These are phyloP conservation scores for Synanthedon andrenaeformis DNA, from an alignment of 2,888 invertebrate genomes.

Conservation along the genomic window DNA sequence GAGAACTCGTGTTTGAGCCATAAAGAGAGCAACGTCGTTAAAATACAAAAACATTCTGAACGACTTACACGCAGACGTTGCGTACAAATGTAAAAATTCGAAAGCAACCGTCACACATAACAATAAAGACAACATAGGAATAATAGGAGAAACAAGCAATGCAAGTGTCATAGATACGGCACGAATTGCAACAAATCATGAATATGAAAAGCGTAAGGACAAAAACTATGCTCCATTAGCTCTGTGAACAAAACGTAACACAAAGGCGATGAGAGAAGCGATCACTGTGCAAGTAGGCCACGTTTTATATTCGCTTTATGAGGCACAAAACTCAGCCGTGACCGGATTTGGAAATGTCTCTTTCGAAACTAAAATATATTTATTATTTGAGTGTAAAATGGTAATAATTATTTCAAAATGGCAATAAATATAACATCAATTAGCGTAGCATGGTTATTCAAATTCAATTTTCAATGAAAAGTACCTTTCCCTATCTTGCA, in stretches of 20 bases:
- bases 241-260: conserved; percentile 16
- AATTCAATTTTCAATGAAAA: not conserved
- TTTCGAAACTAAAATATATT: not conserved
- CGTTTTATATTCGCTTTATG: conserved; percentile 19
- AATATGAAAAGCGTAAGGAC: conserved; percentile 8
- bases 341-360: conserved; percentile 8
- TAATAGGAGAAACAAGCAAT: not conserved
- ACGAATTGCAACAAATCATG: conserved; percentile 11
- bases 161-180: not conserved
- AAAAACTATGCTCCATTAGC: conserved; percentile 15
- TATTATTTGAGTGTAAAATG: not conserved
- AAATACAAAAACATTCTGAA: too few species aligned
- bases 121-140: not conserved
- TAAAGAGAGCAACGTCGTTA: too few species aligned
- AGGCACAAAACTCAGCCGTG: conserved; percentile 11
- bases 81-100: not conserved
- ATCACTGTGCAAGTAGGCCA: conserved; percentile 8
- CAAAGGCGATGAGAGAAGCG: conserved; percentile 9
- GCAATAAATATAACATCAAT: not conserved
- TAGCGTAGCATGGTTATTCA: not conserved
- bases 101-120: not conserved
- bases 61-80: too few species aligned
- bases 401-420: not conserved
- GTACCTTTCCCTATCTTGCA: not conserved
- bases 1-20: too few species aligned